A percentile compares a stretch with the other conserved stretches of the same genome.
These are phyloP conservation scores for Pyrocoelia pectoralis DNA, from an alignment of 2,888 invertebrate species.

Conservation along the genomic window DNA sequence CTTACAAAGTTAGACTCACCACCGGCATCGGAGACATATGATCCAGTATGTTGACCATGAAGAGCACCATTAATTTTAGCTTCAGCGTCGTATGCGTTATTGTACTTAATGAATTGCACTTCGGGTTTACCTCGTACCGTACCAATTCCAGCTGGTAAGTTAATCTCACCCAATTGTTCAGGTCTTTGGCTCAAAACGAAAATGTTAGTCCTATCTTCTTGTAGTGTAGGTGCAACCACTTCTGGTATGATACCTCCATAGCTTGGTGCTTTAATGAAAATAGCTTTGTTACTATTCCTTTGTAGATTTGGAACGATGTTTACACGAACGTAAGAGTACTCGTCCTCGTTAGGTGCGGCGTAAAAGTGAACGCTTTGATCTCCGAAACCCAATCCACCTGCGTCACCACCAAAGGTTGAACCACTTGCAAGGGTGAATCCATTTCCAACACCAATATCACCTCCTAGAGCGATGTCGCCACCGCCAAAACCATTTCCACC, in stretches of 20 bases:
- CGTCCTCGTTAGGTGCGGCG: slow-evolving; percentile 51
- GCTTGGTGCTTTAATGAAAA: slow-evolving; percentile 16
- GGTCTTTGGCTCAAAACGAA: slow-evolving; percentile 57
- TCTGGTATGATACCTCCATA: slow-evolving; percentile 29
- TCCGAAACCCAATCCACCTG: slow-evolving; percentile 17
- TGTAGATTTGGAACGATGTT: slow-evolving; percentile 42
- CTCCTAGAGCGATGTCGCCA: no score
- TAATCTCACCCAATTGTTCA: slow-evolving; percentile 79
- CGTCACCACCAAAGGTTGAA: no score
- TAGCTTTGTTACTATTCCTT: slow-evolving; percentile 12
- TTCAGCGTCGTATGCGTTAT: slow-evolving; percentile 64
- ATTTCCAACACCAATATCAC: no score
- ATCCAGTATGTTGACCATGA: slow-evolving; percentile 26
- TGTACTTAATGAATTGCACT: slow-evolving; percentile 85
- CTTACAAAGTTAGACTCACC: slow-evolving; percentile 10
- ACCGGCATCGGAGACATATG: slow-evolving; percentile 16
- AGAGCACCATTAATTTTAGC: slow-evolving; percentile 34
- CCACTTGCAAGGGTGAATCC: no score
- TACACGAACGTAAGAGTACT: slow-evolving; percentile 42
- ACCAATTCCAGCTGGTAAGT: slow-evolving; percentile 75
- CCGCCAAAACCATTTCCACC: no score
- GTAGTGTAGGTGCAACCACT: slow-evolving; percentile 35
- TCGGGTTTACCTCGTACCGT: slow-evolving; percentile 84
- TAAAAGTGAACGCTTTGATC: slow-evolving; percentile 53
- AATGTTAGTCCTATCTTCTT: slow-evolving; percentile 32